phyloP scores from a whole-genome alignment of 2,797 vertebrate species.

The Phoeniculus purpureus region DNA sequence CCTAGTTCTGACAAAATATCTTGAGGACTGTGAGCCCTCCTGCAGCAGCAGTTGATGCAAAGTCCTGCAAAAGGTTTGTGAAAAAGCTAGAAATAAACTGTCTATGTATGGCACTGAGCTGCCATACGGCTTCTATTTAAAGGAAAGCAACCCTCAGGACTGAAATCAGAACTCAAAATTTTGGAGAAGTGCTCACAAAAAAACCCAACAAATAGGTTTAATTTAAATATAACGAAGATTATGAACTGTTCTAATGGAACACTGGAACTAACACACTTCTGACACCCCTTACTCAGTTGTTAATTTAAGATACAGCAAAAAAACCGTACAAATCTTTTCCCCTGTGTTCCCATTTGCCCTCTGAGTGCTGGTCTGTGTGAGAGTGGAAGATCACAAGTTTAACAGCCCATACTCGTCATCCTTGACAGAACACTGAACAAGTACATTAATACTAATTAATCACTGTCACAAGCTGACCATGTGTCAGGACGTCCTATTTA shows the following conservation, averaged over 20 bases:
- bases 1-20: not conserved
- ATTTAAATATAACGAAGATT: not conserved
- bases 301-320: not conserved
- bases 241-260: not conserved
- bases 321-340: not conserved
- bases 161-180: not conserved
- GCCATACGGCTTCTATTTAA: not conserved
- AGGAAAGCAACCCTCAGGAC: not conserved
- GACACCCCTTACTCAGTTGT: not conserved
- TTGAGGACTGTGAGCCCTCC: not conserved
- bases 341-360: not conserved
- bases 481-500: not conserved
- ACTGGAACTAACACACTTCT: not conserved
- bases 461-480: constrained; percentile 2
- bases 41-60: not conserved
- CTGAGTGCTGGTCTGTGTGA: not conserved
- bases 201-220: not conserved
- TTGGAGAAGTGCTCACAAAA: not conserved
- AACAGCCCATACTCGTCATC: not conserved
- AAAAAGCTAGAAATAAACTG: not conserved
- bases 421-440: not conserved
- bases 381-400: constrained; percentile 8
- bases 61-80: not conserved
- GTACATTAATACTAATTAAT: constrained; percentile 49
- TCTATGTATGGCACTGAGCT: not conserved